Base-by-base conservation (phyloP, 2,888 invertebrate genomes). In the Bembecia ichneumoniformis region DNA sequence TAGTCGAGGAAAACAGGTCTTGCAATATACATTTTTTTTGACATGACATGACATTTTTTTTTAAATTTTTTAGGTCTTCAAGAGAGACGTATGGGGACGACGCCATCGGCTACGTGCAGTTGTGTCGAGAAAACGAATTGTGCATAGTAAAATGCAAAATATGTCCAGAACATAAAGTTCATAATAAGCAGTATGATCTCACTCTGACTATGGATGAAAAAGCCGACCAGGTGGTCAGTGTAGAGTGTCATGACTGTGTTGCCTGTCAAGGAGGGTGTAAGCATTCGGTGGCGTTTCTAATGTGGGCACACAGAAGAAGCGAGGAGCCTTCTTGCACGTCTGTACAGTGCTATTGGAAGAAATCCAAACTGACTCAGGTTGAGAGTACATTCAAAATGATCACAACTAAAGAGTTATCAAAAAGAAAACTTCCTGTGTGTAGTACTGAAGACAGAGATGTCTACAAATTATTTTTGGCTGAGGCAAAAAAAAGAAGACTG, bases 301-400 rank as follows among this genome's bases (percentile, higher is more conserved):
- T 69, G 66, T 68, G 67, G 66, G 49, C 62, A 3, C 66, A 68
- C 55, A 52, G 68, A 0, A 35, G 68, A 3, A 69, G 68, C 55
- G 66, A 71, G 16, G 65, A 71, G 7, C 68, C 63, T n/a, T n/a
- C n/a, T n/a, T n/a, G n/a, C n/a, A n/a, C n/a, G n/a, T n/a, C n/a
- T n/a, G n/a, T n/a, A n/a, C n/a, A n/a, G n/a, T n/a, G n/a, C n/a
- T n/a, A n/a, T 17, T 68, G 68, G 66, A 55, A 35, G 28, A 68
- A 68, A 56, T 64, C 66, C 0, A 63, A 56, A n/a, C 52, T 65
- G 0, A 63, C 65, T 0, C 57, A 52, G 47, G 63, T 68, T 51
- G 66, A 65, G 0, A 60, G 43, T 51, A 63, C 43, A 43, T 1
- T 66, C 3, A 67, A 69, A 55, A 66, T 43, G 46, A 58, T 66